Conservation (phyloP, 1,140 invertebrate species). For the Ostrea edulis region DNA sequence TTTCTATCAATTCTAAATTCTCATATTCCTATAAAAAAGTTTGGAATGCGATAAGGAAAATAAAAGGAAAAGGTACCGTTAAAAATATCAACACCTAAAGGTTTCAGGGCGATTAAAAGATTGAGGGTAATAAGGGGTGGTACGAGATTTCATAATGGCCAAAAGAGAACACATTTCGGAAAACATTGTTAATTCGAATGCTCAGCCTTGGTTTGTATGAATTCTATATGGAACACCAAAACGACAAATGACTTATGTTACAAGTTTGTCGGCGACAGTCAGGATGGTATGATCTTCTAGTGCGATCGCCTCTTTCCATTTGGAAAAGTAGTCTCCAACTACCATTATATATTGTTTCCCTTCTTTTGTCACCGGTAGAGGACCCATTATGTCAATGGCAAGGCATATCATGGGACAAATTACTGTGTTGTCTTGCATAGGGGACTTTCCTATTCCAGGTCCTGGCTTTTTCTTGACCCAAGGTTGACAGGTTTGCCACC, state of each 20-base stretch:
- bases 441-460: constrained; percentile 40
- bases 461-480: constrained; percentile 34
- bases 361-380: constrained; percentile 49
- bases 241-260: constrained; percentile 50
- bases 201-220: constrained; percentile 51
- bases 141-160: constrained; percentile 47
- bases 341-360: constrained; percentile 66
- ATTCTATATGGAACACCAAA: constrained; percentile 49
- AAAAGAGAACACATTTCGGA: constrained; percentile 42
- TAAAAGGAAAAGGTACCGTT: no score
- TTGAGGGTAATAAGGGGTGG: constrained; percentile 53
- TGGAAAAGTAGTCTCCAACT: constrained; percentile 69
- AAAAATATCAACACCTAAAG: no score
- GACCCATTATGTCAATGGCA: constrained; percentile 39
- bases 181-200: constrained; percentile 54
- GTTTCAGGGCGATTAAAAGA: no score
- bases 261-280: constrained; percentile 65
- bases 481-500: constrained; percentile 2
- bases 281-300: constrained; percentile 54
- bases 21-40: no score
- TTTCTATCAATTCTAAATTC: no score
- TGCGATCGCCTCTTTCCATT: constrained; percentile 56
- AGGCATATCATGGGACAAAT: not conserved
- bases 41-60: no score
- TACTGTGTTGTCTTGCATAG: constrained; percentile 22